Conservation (phyloP, 53 echinoderm and acorn worm genomes). For the Patiria pectinifera region DNA sequence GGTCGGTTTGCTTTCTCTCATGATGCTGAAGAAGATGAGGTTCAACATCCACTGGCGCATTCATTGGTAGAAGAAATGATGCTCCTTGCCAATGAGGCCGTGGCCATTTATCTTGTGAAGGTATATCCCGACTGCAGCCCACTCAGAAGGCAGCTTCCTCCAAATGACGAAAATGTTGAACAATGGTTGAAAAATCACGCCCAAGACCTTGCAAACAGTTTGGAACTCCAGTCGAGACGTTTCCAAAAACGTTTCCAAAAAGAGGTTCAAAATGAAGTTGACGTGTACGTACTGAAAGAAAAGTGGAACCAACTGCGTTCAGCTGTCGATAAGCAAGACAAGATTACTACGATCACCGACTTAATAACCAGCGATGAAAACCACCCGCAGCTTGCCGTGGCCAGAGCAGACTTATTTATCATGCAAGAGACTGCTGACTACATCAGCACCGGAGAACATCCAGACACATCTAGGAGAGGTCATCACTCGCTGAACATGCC, state of each 20-base stretch:
- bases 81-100: constrained; percentile 76
- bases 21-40: constrained; percentile 61
- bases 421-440: constrained; percentile 74
- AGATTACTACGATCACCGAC: constrained; percentile 62
- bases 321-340: constrained; percentile 2
- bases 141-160: constrained; percentile 76
- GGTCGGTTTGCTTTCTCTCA: constrained; percentile 41
- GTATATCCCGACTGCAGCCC: constrained; percentile 67
- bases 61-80: constrained; percentile 85
- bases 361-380: constrained; percentile 68
- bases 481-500: constrained; percentile 58
- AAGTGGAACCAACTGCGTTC: constrained; percentile 39
- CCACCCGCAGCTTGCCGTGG: constrained; percentile 78
- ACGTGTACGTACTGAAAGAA: constrained; percentile 39
- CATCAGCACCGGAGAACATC: constrained; percentile 61
- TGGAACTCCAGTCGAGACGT: constrained; percentile 24
- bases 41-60: constrained; percentile 71
- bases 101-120: constrained; percentile 65
- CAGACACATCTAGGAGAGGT: constrained; percentile 27
- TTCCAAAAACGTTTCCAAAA: no score
- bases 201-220: constrained; percentile 17
- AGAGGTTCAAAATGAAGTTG: neutral
- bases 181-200: constrained; percentile 57
- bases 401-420: constrained; percentile 42
- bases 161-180: constrained; percentile 57